phyloP scores from a whole-genome alignment of 2,797 vertebrate genomes.

The Australoheros facetus region DNA sequence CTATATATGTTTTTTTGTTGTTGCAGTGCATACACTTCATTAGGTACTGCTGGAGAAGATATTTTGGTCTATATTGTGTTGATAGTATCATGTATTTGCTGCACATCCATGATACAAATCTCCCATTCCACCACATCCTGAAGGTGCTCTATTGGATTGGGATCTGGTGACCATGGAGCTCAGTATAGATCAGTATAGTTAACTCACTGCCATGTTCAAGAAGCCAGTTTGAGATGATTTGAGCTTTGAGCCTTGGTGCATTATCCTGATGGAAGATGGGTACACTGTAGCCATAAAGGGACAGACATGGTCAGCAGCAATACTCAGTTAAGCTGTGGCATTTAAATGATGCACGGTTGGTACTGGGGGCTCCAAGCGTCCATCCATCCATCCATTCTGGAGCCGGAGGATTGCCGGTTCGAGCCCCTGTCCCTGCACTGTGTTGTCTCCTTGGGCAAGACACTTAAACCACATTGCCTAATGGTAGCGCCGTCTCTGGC shows the following conservation, averaged over 20 bases:
- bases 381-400: too few relatives aligned
- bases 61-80: neutral
- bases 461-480: too few relatives aligned
- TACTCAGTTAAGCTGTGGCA: neutral
- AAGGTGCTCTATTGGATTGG: neutral
- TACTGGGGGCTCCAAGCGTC: neutral
- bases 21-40: neutral
- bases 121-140: neutral
- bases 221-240: neutral
- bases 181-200: neutral
- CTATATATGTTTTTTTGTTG: neutral
- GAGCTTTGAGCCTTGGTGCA: neutral
- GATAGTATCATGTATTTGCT: neutral
- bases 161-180: neutral
- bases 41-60: rapidly evolving
- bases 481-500: too few relatives aligned
- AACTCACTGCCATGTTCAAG: neutral
- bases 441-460: too few relatives aligned
- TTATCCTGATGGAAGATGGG: neutral
- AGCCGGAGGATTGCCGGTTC: too few relatives aligned
- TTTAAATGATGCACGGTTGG: neutral
- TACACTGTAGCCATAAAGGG: neutral
- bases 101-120: neutral
- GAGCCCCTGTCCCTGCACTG: too few relatives aligned
- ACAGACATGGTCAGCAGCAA: neutral